Evolutionary conservation across 1,140 invertebrate genomes (phyloP), one percentile per base, ranked within the genome.

Genomic region (Camponotus floridanus): DNA sequence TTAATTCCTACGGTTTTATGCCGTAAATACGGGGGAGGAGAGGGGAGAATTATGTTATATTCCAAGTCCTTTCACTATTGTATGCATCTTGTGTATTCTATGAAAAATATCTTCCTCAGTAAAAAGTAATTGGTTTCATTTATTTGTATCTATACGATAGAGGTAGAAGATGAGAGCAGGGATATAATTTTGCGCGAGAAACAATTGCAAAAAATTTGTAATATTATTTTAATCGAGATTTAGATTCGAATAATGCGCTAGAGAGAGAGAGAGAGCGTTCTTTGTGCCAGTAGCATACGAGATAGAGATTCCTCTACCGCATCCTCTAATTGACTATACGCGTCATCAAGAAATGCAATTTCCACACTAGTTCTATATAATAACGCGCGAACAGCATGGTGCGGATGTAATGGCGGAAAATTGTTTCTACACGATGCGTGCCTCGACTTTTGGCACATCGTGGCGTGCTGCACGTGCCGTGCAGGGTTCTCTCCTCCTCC

Each of bases 321-420:
- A 18, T 68, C n/a, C 33, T 70, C 26, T 80, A 80, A 80, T 80
- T 80, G 33, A 70, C 45, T 57, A 33, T 48, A 68, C 39, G 64
- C 76, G 45, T 67, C 45, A 80, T 80, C 76, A 70, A 80, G 64
- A 65, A 70, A 70, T 39, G 62, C 45, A 80, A 80, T 80, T 80
- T 80, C 76, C 76, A 80, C 76, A 31, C 45, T 67, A 67, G 76
- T 51, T 68, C 62, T 57, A 48, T 80, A 68, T 80, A 51, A 51
- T 51, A 67, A 80, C 48, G 76, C 33, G 76, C 76, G 76, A 79
- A 68, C 76, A 79, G 62, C 62, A 42, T 55, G 76, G 65, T 31
- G 68, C 64, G 48, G 48, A 55, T 33, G 79, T 74, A 83, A 83
- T 74, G 42, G 68, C 31, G 39, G 79, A 83, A 83, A 83, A 73